phyloP scores from a whole-genome alignment of 2,113 vertebrate species.

The Hemicordylus capensis region DNA sequence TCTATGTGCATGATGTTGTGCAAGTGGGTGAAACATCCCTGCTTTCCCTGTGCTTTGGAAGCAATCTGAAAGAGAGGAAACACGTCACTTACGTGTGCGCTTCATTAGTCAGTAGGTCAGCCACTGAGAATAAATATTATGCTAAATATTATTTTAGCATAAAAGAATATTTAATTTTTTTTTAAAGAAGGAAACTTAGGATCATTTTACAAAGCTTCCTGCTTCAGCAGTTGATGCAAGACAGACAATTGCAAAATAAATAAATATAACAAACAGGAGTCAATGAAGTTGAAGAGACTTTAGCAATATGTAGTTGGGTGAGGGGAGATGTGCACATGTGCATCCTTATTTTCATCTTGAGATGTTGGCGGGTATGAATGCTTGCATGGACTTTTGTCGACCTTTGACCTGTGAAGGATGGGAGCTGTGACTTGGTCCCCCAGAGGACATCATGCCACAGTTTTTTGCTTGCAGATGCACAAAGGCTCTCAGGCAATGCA shows the following conservation, averaged over 20 bases:
- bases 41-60: too few relatives aligned
- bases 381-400: too few relatives aligned
- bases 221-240: neutral
- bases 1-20: too few relatives aligned
- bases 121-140: neutral
- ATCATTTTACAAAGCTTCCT: neutral
- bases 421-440: neutral
- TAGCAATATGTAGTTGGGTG: neutral
- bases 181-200: neutral
- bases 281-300: neutral
- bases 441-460: neutral
- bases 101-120: too few relatives aligned
- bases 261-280: neutral
- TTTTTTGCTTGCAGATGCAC: neutral
- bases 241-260: neutral
- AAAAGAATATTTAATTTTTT: too few relatives aligned
- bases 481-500: neutral
- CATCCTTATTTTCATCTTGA: neutral
- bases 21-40: too few relatives aligned
- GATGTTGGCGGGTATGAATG: neutral
- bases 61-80: too few relatives aligned
- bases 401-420: neutral
- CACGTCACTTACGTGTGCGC: too few relatives aligned
- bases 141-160: neutral
- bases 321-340: too few relatives aligned